Percentiles rank a stretch among this genome's conserved stretches.
phyloP scores from a whole-genome alignment of 1,140 invertebrate genomes.

The Magallana ariakensis region DNA sequence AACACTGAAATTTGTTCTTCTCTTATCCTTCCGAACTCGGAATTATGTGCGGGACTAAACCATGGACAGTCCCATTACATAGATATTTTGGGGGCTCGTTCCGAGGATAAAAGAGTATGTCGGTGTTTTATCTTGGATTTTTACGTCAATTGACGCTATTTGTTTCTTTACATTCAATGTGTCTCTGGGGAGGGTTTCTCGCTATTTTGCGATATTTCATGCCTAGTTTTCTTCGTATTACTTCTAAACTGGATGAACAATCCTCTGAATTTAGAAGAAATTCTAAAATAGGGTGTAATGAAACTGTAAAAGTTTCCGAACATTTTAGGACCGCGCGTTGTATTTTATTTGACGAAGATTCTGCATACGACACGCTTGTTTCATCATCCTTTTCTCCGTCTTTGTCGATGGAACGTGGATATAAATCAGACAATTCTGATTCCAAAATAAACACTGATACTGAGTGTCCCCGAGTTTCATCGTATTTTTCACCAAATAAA shows the following conservation, averaged over 20 bases:
- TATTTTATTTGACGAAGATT: constrained; percentile 4
- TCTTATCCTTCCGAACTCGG: too few relatives aligned
- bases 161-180: neutral
- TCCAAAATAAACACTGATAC: constrained; percentile 2
- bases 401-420: constrained; percentile 12
- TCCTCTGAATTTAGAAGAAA: neutral
- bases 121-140: constrained; percentile 9
- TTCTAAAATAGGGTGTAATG: neutral
- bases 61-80: too few relatives aligned
- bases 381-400: neutral
- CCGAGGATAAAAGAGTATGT: neutral
- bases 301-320: neutral
- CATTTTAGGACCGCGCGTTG: neutral
- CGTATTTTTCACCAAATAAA: neutral
- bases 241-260: neutral
- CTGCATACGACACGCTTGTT: constrained; percentile 10
- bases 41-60: too few relatives aligned
- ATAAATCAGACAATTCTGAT: constrained; percentile 14
- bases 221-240: neutral
- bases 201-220: neutral
- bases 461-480: neutral
- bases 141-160: neutral
- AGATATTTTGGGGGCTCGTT: constrained; percentile 5
- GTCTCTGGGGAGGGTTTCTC: neutral
- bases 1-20: too few relatives aligned